Base-by-base conservation (phyloP, 2,888 invertebrate species). In the Glaucopsyche alexis region DNA sequence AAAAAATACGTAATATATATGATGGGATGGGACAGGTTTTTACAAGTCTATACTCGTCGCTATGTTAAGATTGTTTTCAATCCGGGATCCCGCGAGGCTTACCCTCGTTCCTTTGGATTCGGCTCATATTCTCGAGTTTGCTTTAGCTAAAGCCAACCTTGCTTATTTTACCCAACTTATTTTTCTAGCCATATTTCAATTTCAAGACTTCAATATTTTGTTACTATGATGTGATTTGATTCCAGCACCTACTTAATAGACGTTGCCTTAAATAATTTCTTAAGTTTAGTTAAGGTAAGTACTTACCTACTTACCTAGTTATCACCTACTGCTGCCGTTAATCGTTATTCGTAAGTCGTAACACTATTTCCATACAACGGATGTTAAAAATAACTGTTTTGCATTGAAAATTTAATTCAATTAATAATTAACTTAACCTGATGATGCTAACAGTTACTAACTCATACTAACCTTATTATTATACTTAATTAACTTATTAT, bases 51-150 rank as follows among this genome's bases (percentile, higher is more conserved):
- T 60, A 60, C 7, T 60, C 60, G 14, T 60, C 60, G 60, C 60
- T 60, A 60, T 14, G 60, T 60, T 29, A 60, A 60, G 60, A 60
- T 60, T 60, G 60, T 60, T 60, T 60, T 60, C 38, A 60, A 60
- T 60, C 60, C 29, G 29, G 38, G 29, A 60, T 60, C 60, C 29
- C 60, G 29, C 60, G 60, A 60, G 60, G 38, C 60, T 60, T 60
- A 60, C 60, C 60, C 60, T 60, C 60, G 29, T 60, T 60, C 29
- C 60, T 60, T 60, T 29, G 60, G 60, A 29, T 60, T 60, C 29
- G 38, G 60, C 60, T 60, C 38, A 60, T 60, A 60, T 60, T 60
- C 60, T 60, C 60, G 14, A 60, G 60, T 60, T 60, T 38, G 13
- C 60, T 60, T 60, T 60, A 60, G 14, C 60, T 38, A 29, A 29